A percentile compares a stretch with the other conserved stretches of the same genome.
Conservation (phyloP, 2,888 invertebrate species). For the Chouioia cunea region DNA sequence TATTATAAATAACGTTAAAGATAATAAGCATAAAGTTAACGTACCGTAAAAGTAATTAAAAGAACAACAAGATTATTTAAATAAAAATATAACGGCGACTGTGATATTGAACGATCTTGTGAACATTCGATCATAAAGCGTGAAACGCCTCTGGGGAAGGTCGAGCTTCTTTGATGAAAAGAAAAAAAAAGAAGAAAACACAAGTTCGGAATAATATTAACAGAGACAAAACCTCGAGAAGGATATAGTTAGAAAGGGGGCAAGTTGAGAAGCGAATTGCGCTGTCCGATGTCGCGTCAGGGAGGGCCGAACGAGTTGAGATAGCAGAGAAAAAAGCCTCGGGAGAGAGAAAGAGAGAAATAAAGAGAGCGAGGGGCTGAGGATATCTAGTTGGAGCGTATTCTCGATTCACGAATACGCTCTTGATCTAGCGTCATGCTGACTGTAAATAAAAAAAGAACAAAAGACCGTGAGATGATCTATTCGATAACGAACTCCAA, state of each 20-base stretch:
- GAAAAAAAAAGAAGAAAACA: slow-evolving; percentile 17
- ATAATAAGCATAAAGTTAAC: slow-evolving; percentile 63
- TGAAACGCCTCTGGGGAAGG: slow-evolving; percentile 25
- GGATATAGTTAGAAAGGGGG: no score
- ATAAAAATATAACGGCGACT: slow-evolving; percentile 64
- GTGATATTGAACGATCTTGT: slow-evolving; percentile 69
- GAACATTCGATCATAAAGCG: slow-evolving; percentile 63
- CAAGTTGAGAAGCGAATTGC: slow-evolving; percentile 48
- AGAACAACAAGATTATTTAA: slow-evolving; percentile 46
- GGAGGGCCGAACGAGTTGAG: slow-evolving; percentile 62
- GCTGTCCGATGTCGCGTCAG: slow-evolving; percentile 61
- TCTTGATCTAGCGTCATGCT: slow-evolving; percentile 32
- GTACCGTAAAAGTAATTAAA: slow-evolving; percentile 62
- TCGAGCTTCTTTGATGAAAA: slow-evolving; percentile 38
- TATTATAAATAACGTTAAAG: slow-evolving; percentile 62
- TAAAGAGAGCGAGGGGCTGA: slow-evolving; percentile 39
- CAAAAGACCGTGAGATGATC: slow-evolving; percentile 1
- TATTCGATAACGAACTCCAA: slow-evolving; percentile 26
- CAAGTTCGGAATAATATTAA: slow-evolving; percentile 50
- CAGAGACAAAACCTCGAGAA: slow-evolving; percentile 40
- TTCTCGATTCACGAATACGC: no score
- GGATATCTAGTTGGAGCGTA: slow-evolving; percentile 1
- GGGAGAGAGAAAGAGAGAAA: slow-evolving; percentile 19
- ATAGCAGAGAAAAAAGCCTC: slow-evolving; percentile 19
- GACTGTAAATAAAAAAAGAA: slow-evolving; percentile 35